phyloP scores from a whole-genome alignment of 2,888 invertebrate genomes.

The Erpobdella octoculata region DNA sequence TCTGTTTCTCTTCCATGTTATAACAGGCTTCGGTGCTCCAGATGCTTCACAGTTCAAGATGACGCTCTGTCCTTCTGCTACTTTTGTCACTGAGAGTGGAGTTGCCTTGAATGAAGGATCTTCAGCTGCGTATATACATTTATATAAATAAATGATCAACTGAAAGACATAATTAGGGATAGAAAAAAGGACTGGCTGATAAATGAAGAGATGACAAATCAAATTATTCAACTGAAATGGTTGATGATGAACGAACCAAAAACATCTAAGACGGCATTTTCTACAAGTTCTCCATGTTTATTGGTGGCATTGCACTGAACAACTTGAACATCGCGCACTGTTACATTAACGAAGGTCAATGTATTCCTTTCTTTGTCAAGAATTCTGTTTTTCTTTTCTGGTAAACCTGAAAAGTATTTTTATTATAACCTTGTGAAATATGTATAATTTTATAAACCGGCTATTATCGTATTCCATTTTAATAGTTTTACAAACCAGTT shows the following conservation, averaged over 20 bases:
- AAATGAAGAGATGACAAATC: not conserved
- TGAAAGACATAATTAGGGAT: not conserved
- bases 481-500: not conserved
- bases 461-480: not conserved
- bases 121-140: slow-evolving; percentile 33
- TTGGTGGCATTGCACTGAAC: slow-evolving; percentile 37
- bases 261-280: slow-evolving; percentile 34
- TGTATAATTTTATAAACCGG: not conserved
- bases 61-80: slow-evolving; percentile 45
- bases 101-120: slow-evolving; percentile 75
- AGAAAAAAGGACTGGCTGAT: not conserved
- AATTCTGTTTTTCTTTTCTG: not conserved
- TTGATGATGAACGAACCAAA: slow-evolving; percentile 22
- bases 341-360: not conserved
- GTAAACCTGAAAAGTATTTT: not conserved
- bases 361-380: not conserved
- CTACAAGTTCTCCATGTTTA: slow-evolving; percentile 35
- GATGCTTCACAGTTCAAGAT: slow-evolving; percentile 69
- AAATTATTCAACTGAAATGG: not conserved
- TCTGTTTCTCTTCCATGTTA: slow-evolving; percentile 68
- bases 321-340: slow-evolving; percentile 29
- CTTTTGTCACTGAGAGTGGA: slow-evolving; percentile 55
- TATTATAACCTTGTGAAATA: too few relatives aligned
- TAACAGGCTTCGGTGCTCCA: slow-evolving; percentile 87
- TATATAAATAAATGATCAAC: too few relatives aligned